Conservation (phyloP, 2,113 vertebrate species). For the Cairina moschata region DNA sequence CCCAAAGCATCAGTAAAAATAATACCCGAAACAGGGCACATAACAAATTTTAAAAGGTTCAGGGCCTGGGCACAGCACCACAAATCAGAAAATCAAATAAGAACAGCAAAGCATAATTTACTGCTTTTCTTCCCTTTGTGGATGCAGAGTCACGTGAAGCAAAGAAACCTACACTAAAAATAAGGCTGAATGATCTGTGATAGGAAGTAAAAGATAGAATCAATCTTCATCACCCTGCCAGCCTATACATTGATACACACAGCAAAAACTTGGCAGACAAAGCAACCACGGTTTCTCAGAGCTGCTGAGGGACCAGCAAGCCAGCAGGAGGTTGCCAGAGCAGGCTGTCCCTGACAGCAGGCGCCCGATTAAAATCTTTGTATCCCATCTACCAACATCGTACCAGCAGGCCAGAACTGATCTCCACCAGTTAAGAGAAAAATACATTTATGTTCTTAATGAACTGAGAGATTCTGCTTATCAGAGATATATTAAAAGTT, state of each 20-base stretch:
- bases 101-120: background rate
- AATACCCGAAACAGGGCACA: background rate
- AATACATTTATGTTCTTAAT: background rate
- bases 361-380: constrained; percentile 21
- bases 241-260: background rate
- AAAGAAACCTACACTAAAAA: background rate
- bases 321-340: background rate
- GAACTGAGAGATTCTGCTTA: background rate
- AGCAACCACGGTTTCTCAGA: background rate
- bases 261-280: background rate
- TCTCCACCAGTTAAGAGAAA: background rate
- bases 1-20: background rate
- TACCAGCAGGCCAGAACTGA: background rate
- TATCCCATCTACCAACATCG: background rate
- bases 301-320: background rate
- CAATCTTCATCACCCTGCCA: background rate
- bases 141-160: background rate
- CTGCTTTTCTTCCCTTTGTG: background rate
- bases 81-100: background rate
- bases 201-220: accelerated
- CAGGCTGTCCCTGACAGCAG: background rate
- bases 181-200: background rate
- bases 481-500: background rate
- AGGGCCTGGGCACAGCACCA: background rate
- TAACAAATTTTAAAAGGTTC: background rate